phyloP scores from a whole-genome alignment of 2,888 invertebrate species.

The Andrena bicolor region DNA sequence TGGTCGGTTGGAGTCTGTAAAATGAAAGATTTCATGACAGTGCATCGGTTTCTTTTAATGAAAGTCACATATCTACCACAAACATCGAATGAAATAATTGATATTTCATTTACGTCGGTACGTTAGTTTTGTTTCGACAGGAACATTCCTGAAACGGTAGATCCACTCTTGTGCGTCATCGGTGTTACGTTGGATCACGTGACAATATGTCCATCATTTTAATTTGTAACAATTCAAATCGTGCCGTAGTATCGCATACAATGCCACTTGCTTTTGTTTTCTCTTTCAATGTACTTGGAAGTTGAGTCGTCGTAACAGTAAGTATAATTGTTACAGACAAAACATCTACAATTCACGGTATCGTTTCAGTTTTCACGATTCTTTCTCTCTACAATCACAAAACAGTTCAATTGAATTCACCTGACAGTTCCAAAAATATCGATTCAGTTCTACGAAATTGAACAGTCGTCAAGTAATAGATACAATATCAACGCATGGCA shows the following conservation, averaged over 20 bases:
- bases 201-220: constrained; percentile 33
- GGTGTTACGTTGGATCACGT: constrained; percentile 33
- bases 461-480: not conserved
- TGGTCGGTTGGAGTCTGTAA: not conserved
- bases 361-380: not conserved
- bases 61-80: not conserved
- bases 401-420: not conserved
- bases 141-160: constrained; percentile 6
- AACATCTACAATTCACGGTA: not conserved
- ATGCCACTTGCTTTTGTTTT: constrained; percentile 19
- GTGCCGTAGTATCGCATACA: not conserved
- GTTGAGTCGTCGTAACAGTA: constrained; percentile 9
- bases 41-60: not conserved
- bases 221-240: constrained; percentile 48
- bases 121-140: not conserved
- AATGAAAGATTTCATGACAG: not conserved
- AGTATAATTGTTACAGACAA: not conserved
- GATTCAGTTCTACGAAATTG: not conserved
- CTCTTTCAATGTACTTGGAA: not conserved
- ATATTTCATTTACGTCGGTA: constrained; percentile 8
- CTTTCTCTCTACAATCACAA: not conserved
- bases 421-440: constrained; percentile 4
- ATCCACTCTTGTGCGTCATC: constrained; percentile 18
- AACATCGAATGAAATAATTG: not conserved
- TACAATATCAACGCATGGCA: not conserved